Evolutionary conservation across 1,140 invertebrate species (phyloP), one percentile per base, ranked within the genome.

Genomic region (Tetramorium parvispinum): DNA sequence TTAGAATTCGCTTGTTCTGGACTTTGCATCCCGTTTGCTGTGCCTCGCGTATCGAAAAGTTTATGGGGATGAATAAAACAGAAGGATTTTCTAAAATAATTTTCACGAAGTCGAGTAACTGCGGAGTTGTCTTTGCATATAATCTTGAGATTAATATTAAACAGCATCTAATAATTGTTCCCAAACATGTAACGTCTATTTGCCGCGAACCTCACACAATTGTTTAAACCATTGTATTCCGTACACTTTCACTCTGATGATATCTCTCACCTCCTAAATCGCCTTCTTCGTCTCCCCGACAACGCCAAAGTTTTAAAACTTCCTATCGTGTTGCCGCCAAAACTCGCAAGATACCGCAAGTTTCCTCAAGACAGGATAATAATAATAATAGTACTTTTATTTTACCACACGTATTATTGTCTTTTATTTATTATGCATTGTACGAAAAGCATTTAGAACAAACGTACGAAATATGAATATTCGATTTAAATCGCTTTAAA

Each of bases 111-210:
- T 27, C 79, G 40, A 2, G 11, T 21, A 82, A 59, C 51, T 59
- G 46, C 43, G 21, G n/a, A 68, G 46, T 63, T 24, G 5, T 78
- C 49, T 63, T 37, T n/a, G 37, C 21, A 82, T 46, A 53, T 75
- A 83, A 79, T 79, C n/a, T 2, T 7, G 24, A 63, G 65, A 85
- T 90, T 88, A 90, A 90, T 88, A 90, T 90, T 83, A 88, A 88
- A 21, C 55, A 82, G 57, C 51, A 16, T 70, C 18, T 46, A 51
- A 46, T 63, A n/a, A 21, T 87, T 51, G 81, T 77, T 57, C 27
- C 57, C 78, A 55, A 76, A 46, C 40, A 49, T 16, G n/a, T 49
- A 70, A 61, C 78, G 46, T 86, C 87, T 77, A 46, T 43, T 57
- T 53, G 21, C 40, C 57, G 21, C 49, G 27, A 70, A 68, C 65